phyloP scores from a whole-genome alignment of 2,797 vertebrate species.

The Poeciliopsis presidionis region DNA sequence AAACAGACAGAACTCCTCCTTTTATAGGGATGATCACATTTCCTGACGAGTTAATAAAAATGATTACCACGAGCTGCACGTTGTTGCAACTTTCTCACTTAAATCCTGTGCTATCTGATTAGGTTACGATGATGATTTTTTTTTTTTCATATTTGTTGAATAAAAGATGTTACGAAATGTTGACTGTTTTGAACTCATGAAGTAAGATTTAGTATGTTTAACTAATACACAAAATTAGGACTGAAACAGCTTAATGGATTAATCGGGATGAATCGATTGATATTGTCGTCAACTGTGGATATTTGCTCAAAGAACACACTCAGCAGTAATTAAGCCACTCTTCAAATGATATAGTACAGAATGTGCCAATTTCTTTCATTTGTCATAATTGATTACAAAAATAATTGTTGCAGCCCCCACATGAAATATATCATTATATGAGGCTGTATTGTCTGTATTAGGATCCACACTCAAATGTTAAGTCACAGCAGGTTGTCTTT shows the following conservation, averaged over 20 bases:
- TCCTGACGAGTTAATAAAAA: not conserved
- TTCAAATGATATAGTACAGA: too few species aligned
- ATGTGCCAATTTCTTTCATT: too few species aligned
- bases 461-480: not conserved
- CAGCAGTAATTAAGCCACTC: too few species aligned
- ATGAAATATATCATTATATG: not conserved
- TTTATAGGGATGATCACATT: conserved; percentile 1
- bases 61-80: not conserved
- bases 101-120: not conserved
- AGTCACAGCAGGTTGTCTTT: not conserved
- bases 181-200: not conserved
- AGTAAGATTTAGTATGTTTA: not conserved
- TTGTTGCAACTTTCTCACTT: not conserved
- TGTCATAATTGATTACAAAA: too few species aligned
- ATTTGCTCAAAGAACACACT: too few species aligned
- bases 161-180: not conserved
- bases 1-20: not conserved
- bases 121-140: not conserved
- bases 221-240: not conserved
- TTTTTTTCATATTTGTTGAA: not conserved
- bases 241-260: too few species aligned
- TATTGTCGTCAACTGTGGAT: too few species aligned
- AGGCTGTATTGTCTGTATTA: not conserved
- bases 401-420: too few species aligned
- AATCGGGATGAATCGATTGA: too few species aligned